Conservation (phyloP, 2,113 vertebrate genomes). For the Gadus chalcogrammus region DNA sequence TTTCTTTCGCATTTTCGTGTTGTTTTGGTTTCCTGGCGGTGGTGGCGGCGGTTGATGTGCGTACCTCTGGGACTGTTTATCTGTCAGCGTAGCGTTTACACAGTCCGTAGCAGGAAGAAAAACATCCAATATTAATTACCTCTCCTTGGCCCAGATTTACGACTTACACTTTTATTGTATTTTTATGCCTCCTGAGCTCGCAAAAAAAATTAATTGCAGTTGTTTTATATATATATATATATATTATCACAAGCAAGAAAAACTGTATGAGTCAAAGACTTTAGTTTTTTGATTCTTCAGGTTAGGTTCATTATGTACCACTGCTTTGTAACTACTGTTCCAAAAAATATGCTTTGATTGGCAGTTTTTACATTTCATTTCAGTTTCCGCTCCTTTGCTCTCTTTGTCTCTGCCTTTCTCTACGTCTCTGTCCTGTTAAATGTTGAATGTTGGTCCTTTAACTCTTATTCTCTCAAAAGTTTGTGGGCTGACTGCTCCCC, state of each 20-base stretch:
- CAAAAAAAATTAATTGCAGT: constrained; percentile 64
- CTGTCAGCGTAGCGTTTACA: no score
- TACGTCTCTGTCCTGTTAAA: constrained; percentile 64
- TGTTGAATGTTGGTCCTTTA: constrained; percentile 73
- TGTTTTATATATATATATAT: constrained; percentile 59
- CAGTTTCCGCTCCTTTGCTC: no score
- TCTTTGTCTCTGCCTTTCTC: constrained; percentile 16
- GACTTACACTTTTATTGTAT: constrained; percentile 25
- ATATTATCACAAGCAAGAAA: constrained; percentile 41
- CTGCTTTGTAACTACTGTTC: constrained; percentile 31
- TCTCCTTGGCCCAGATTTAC: constrained; percentile 59
- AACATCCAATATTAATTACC: constrained; percentile 67
- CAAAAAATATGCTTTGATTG: constrained; percentile 71
- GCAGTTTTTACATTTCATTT: constrained; percentile 46
- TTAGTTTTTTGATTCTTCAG: constrained; percentile 70
- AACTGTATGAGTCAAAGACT: constrained; percentile 51
- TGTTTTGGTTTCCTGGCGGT: no score
- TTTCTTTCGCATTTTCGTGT: no score
- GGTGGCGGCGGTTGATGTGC: no score
- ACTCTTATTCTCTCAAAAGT: constrained; percentile 67
- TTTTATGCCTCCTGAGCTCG: constrained; percentile 48
- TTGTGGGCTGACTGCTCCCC: constrained; percentile 66
- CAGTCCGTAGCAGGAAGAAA: constrained; percentile 30
- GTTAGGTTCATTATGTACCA: constrained; percentile 66
- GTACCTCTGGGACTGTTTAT: no score